These are phyloP conservation scores for Simalia tracyae DNA, from an alignment of 2,797 vertebrate genomes.

Conservation along the genomic window DNA sequence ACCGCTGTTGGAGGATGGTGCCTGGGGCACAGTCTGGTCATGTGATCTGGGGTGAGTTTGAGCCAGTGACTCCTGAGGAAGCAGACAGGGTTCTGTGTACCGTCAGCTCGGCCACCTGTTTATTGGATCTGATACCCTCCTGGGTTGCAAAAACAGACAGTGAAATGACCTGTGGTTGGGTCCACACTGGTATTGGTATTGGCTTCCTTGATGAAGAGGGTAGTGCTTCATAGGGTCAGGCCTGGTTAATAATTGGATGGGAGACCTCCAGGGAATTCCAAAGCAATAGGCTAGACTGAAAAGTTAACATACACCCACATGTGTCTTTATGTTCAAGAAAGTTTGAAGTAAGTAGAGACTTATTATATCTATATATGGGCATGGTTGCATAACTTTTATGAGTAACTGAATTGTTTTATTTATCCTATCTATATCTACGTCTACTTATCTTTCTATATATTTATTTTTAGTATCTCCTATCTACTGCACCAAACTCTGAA, in stretches of 20 bases:
- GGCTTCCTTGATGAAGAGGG: neutral
- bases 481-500: constrained; percentile 3
- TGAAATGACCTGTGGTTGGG: neutral
- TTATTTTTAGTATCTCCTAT: constrained; percentile 74
- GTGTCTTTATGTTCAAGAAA: neutral
- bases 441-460: neutral
- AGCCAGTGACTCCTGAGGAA: neutral
- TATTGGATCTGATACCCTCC: neutral
- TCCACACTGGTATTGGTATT: neutral
- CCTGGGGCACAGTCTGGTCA: neutral
- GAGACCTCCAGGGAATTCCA: neutral
- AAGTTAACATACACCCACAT: neutral
- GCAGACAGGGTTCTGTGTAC: neutral
- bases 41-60: neutral
- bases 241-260: neutral
- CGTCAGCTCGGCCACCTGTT: neutral
- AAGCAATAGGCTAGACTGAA: neutral
- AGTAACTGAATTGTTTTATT: neutral
- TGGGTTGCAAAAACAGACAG: neutral
- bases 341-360: neutral
- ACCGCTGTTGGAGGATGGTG: neutral
- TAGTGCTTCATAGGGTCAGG: neutral
- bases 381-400: neutral
- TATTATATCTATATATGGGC: neutral
- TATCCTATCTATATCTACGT: neutral